Base-by-base conservation (phyloP, 2,113 vertebrate species). In the Verasper variegatus region DNA sequence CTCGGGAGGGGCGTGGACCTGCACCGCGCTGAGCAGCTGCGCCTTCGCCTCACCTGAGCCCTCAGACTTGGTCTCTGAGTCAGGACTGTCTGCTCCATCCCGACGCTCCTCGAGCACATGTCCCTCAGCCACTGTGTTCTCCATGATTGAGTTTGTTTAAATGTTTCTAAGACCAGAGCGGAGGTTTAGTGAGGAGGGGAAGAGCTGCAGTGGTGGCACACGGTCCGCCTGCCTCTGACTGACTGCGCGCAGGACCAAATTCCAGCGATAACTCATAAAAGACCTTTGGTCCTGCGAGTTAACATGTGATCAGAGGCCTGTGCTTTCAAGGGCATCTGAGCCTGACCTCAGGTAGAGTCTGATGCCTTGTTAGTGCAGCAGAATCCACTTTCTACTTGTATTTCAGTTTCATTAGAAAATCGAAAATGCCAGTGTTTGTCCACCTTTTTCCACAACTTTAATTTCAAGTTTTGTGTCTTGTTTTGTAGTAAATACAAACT, bases 241-340 rank as follows among this genome's bases (percentile, higher is more conserved):
- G 89, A 78, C 67, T 83, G 84, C 79, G 56, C 35, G 42, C 35
- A 15, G 20, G 85, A 35, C 72, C 82, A 86, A 89, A 86, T 80
- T 86, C 87, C 84, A 89, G 83, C 54, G 71, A 74, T 87, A 76
- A 90, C 85, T 86, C 78, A 83, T 70, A 71, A 83, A 76, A 61
- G 94, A 94, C 92, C 94, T 95, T 95, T 95, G 94, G 75, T 85
- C 94, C 83, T 21, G 27, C 21, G 26, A 84, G 88, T 88, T 91
- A 88, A 87, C 81, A 3, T 55, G 74, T 84, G 76, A 82, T 68
- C 59, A 0, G 37, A 23, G 71, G 24, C 42, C 52, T 1, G 52
- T 1, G 20, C 49, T 76, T 84, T 77, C 79, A 86, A 73, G 76
- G 84, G 59, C 81, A 23, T 5, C 1, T 2, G 10, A 37, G 0